A percentile compares a stretch with the other conserved stretches of the same genome.
Conservation (phyloP, 2,797 vertebrate species). For the Malurus splendens region DNA sequence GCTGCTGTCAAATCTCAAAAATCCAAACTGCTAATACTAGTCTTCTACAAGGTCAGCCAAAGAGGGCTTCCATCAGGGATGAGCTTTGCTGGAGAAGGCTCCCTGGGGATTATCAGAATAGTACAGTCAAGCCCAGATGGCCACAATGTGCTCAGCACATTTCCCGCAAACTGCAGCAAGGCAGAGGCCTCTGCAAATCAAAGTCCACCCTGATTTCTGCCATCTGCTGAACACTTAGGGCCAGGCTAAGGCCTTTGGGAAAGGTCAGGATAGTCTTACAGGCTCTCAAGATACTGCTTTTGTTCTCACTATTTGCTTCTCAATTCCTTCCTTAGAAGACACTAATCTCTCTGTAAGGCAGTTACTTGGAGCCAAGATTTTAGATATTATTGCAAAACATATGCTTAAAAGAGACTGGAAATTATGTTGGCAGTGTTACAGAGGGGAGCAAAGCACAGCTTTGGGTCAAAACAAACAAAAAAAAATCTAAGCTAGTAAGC, state of each 20-base stretch:
- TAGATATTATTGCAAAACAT: conserved; percentile 51
- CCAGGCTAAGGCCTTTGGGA: conserved; percentile 17
- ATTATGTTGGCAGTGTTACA: conserved; percentile 45
- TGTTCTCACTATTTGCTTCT: conserved; percentile 35
- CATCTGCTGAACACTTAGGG: background rate
- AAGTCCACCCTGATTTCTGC: background rate
- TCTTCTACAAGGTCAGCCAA: conserved; percentile 16
- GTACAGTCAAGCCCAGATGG: conserved; percentile 36
- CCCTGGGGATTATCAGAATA: conserved; percentile 26
- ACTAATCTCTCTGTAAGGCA: conserved; percentile 25
- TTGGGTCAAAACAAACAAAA: conserved; percentile 49
- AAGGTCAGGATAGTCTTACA: conserved; percentile 24
- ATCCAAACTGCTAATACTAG: background rate
- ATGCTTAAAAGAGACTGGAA: conserved; percentile 57
- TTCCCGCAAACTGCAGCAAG: background rate
- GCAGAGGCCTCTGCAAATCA: background rate
- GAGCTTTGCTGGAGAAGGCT: conserved; percentile 12
- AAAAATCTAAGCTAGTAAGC: conserved; percentile 35
- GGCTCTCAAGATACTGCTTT: background rate
- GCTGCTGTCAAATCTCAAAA: conserved; percentile 9
- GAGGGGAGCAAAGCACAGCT: conserved; percentile 18
- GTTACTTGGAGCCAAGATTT: conserved; percentile 43
- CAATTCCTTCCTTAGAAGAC: conserved; percentile 20
- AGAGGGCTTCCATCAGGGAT: conserved; percentile 23
- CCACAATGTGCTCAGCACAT: background rate